Evolutionary conservation across 92 coral and sea anemone species (phyloP).

Genomic region (Palythoa grandiflora): DNA sequence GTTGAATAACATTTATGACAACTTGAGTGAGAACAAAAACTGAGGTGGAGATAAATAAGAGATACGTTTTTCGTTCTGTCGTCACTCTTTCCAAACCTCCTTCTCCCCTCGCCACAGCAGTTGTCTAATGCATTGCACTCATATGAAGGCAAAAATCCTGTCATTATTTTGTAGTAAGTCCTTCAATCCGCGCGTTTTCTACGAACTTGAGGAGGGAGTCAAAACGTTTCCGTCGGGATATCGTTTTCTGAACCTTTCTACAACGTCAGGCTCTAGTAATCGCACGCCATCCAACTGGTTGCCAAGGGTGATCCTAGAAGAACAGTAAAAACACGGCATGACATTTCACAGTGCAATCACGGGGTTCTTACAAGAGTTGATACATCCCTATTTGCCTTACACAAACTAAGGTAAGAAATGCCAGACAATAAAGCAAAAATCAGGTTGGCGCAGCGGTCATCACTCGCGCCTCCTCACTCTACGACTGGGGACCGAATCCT

Average conservation of each 20-base stretch:
- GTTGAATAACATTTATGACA: too few relatives aligned
- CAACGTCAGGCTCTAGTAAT: constrained; percentile 94
- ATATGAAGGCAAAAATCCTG: neutral
- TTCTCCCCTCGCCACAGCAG: neutral
- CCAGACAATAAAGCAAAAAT: too few relatives aligned
- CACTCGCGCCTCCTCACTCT: too few relatives aligned
- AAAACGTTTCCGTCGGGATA: constrained; percentile 90
- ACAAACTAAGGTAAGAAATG: too few relatives aligned
- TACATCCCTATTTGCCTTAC: too few relatives aligned
- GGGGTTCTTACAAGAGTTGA: too few relatives aligned
- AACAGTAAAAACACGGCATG: neutral
- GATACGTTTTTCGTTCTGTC: neutral
- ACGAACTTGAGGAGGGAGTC: constrained; percentile 42
- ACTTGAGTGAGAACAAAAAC: too few relatives aligned
- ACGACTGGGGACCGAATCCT: too few relatives aligned
- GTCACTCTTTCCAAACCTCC: neutral
- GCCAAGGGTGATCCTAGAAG: constrained; percentile 92
- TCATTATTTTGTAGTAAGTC: neutral
- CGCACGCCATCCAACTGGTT: constrained; percentile 97
- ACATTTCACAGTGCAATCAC: neutral
- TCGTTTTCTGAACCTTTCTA: constrained; percentile 86
- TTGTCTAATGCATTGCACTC: neutral
- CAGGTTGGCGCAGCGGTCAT: too few relatives aligned
- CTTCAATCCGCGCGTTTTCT: neutral
- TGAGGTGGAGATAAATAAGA: too few relatives aligned